These are phyloP conservation scores for Melanogrammus aeglefinus DNA, from an alignment of 2,797 vertebrate genomes.

Conservation along the genomic window DNA sequence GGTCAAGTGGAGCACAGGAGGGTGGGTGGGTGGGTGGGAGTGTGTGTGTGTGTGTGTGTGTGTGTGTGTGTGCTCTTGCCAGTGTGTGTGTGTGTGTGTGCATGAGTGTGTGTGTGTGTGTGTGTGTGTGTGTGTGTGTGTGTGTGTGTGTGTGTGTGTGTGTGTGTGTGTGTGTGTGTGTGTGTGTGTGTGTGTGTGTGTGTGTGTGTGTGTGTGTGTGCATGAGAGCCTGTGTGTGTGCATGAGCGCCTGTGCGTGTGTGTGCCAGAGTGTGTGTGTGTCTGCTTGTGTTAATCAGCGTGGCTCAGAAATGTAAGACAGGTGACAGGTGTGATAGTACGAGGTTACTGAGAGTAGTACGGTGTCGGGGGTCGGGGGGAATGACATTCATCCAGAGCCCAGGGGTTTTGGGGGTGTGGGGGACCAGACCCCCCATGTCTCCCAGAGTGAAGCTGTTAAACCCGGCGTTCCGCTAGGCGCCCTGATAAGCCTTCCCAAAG, in stretches of 20 bases:
- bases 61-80: too few relatives aligned
- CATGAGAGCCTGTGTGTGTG: background rate
- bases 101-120: too few relatives aligned
- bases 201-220: constrained; percentile 1
- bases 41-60: background rate
- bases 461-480: background rate
- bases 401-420: background rate
- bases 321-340: background rate
- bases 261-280: background rate
- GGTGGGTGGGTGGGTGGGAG: background rate
- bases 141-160: background rate
- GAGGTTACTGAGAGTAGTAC: background rate
- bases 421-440: background rate
- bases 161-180: background rate
- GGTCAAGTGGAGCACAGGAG: background rate
- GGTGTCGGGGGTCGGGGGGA: background rate
- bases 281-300: background rate
- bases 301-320: background rate
- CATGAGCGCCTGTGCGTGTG: background rate
- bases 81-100: too few relatives aligned
- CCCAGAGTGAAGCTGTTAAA: background rate
- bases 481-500: background rate
- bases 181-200: background rate
- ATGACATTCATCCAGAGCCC: background rate
- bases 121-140: too few relatives aligned